Percentiles rank a stretch among this genome's conserved stretches.
These are phyloP conservation scores for Cantharis lateralis DNA, from an alignment of 2,888 invertebrate genomes.

Conservation along the genomic window DNA sequence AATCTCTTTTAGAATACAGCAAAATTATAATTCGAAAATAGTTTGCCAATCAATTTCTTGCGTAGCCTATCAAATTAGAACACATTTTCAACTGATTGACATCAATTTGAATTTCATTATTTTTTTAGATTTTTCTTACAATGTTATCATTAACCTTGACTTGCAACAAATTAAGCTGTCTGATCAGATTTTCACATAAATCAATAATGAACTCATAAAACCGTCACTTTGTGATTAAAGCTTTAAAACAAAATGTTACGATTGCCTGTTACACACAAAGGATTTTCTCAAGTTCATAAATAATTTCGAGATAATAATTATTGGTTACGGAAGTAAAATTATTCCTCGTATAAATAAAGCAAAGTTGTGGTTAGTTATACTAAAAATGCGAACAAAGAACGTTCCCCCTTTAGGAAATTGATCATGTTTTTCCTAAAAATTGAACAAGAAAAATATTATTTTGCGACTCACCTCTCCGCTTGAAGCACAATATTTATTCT, in stretches of 20 bases:
- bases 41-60: background rate
- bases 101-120: background rate
- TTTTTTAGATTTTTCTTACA: background rate
- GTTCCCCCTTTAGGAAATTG: background rate
- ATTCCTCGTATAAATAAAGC: background rate
- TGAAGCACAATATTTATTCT: slow-evolving; percentile 87
- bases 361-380: background rate
- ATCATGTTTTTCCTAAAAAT: background rate
- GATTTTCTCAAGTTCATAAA: background rate
- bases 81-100: background rate
- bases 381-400: background rate
- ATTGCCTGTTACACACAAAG: background rate
- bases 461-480: slow-evolving; percentile 72
- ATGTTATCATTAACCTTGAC: background rate
- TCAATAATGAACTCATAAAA: background rate
- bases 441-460: background rate
- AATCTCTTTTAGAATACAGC: too few species aligned
- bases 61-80: background rate
- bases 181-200: background rate
- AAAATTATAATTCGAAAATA: too few species aligned
- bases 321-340: background rate
- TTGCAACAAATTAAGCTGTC: background rate
- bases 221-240: background rate
- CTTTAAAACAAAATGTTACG: background rate
- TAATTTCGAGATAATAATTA: background rate